Evolutionary conservation across 2,888 invertebrate species (phyloP).

Genomic region (Ischnus inquisitorius): DNA sequence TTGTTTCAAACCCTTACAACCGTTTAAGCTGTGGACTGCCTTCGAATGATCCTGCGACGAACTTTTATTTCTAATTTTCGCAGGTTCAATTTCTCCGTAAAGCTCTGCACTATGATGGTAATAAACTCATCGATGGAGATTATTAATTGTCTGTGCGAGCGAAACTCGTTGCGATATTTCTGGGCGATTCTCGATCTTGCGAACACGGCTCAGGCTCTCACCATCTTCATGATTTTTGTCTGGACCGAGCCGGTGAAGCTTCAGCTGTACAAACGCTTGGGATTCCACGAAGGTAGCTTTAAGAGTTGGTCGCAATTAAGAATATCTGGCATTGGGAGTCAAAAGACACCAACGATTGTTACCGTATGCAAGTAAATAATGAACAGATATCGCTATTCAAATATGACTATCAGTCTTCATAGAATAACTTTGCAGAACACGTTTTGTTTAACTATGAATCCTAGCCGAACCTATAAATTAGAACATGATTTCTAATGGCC

Average conservation of each 20-base stretch:
- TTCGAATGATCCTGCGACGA: not conserved
- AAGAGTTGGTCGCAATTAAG: not conserved
- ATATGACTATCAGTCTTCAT: not conserved
- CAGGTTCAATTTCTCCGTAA: slow-evolving; percentile 4
- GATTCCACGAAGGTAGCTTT: not conserved
- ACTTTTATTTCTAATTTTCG: not conserved
- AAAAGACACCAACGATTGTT: not conserved
- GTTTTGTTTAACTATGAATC: not conserved
- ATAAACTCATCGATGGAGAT: slow-evolving; percentile 3
- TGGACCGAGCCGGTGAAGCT: not conserved
- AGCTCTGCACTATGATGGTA: slow-evolving; percentile 6
- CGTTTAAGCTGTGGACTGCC: no score
- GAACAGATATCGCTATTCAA: not conserved
- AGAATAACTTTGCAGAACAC: not conserved
- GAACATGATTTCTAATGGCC: no score
- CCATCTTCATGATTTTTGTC: not conserved
- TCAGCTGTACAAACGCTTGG: not conserved
- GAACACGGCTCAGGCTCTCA: not conserved
- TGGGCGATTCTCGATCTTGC: not conserved
- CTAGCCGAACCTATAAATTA: not conserved
- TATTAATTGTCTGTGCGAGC: not conserved
- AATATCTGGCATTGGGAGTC: not conserved
- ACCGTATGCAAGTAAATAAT: not conserved
- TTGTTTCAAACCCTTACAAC: no score
- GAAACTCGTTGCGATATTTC: slow-evolving; percentile 1